Percentiles rank a stretch among this genome's conserved stretches.
Evolutionary conservation across 2,113 vertebrate genomes (phyloP).

Genomic region (Ifrita kowaldi): DNA sequence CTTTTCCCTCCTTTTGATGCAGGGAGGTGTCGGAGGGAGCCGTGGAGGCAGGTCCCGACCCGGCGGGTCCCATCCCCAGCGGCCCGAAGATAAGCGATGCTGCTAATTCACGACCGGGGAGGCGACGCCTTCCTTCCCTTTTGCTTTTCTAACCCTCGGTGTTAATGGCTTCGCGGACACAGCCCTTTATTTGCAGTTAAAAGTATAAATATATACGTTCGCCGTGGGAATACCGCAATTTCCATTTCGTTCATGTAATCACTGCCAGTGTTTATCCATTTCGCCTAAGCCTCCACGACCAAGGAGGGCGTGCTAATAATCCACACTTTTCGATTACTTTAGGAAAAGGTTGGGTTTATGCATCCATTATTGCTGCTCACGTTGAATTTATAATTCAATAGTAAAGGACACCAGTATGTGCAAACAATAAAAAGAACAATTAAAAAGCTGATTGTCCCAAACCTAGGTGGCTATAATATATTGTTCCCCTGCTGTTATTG

Average conservation of each 20-base stretch:
- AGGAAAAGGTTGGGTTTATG: background rate
- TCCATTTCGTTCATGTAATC: background rate
- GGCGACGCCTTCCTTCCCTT: background rate
- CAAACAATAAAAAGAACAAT: background rate
- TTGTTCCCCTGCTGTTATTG: background rate
- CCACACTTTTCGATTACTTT: background rate
- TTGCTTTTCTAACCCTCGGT: background rate
- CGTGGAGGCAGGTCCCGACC: background rate
- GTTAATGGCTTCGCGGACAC: background rate
- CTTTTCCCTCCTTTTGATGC: constrained; percentile 48
- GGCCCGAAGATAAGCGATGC: background rate
- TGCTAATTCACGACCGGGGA: background rate
- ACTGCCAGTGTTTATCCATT: background rate
- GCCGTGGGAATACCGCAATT: background rate
- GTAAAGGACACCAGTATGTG: background rate
- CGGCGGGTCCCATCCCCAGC: background rate
- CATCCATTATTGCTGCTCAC: background rate
- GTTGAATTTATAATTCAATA: background rate
- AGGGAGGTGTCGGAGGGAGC: background rate
- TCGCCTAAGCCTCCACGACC: background rate
- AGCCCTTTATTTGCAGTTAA: background rate
- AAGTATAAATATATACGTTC: background rate
- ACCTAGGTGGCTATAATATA: background rate
- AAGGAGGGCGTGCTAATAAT: background rate
- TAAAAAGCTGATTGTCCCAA: background rate